These are phyloP conservation scores for Eristalis arbustorum DNA, from an alignment of 2,888 invertebrate species.

Conservation along the genomic window DNA sequence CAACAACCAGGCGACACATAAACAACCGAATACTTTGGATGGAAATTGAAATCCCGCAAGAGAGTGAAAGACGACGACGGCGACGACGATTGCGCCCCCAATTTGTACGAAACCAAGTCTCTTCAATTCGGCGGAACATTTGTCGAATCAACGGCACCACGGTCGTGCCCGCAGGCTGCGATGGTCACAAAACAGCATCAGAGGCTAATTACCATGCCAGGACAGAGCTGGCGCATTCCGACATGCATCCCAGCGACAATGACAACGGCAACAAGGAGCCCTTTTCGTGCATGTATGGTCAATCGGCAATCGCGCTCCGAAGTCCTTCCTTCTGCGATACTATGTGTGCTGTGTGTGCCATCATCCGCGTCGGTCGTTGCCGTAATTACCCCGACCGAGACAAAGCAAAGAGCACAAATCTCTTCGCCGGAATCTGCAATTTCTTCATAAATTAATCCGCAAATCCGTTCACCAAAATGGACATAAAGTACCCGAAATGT, in stretches of 20 bases:
- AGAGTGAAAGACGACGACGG: conserved; percentile 9
- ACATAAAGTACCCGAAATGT: conserved; percentile 55
- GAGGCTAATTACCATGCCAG: conserved; percentile 58
- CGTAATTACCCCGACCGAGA: conserved; percentile 51
- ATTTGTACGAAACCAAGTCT: conserved; percentile 50
- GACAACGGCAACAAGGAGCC: conserved; percentile 26
- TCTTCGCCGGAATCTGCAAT: conserved; percentile 49
- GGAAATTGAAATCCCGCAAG: conserved; percentile 54
- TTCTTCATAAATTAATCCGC: conserved; percentile 65
- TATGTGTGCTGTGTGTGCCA: conserved; percentile 2
- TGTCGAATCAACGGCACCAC: conserved; percentile 39
- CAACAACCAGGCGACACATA: not conserved
- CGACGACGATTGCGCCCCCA: conserved; percentile 15
- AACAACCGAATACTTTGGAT: conserved; percentile 29
- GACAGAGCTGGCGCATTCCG: conserved; percentile 46
- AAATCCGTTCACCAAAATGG: conserved; percentile 60
- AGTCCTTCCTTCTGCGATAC: conserved; percentile 8
- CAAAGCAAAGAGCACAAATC: conserved; percentile 56
- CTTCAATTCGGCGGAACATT: conserved; percentile 43
- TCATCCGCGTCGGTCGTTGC: not conserved
- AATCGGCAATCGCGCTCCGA: not conserved
- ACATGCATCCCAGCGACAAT: conserved; percentile 47
- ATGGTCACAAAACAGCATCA: conserved; percentile 30
- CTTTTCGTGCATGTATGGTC: conserved; percentile 19
- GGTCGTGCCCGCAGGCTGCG: conserved; percentile 27